Evolutionary conservation across 2,888 invertebrate species (phyloP).

Genomic region (Prosapia bicincta): DNA sequence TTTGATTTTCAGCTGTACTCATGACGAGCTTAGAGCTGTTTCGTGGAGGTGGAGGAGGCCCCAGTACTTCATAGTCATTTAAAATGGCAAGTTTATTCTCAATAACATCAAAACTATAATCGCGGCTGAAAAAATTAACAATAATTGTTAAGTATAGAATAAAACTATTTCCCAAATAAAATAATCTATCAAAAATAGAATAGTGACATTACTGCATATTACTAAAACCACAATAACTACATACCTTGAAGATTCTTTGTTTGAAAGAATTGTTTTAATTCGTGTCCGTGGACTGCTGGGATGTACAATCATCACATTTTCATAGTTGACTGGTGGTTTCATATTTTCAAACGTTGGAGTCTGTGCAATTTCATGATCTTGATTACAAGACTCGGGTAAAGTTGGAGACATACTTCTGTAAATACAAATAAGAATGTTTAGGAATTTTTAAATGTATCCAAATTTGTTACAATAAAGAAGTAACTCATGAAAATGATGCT

Average conservation of each 20-base stretch:
- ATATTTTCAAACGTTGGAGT: background rate
- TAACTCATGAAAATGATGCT: too few relatives aligned
- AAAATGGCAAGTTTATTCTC: conserved; percentile 51
- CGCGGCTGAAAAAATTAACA: conserved; percentile 21
- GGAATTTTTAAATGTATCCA: too few relatives aligned
- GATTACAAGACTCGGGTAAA: background rate
- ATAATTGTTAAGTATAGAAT: background rate
- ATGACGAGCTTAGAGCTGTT: conserved; percentile 9
- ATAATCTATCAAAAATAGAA: too few relatives aligned
- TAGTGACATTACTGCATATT: too few relatives aligned
- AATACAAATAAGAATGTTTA: background rate
- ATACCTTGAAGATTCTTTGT: conserved; percentile 13
- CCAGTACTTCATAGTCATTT: conserved; percentile 45
- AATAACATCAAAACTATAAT: conserved; percentile 21
- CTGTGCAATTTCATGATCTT: background rate
- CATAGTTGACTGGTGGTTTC: background rate
- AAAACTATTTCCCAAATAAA: background rate
- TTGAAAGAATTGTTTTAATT: conserved; percentile 52
- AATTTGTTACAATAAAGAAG: too few relatives aligned
- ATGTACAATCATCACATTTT: conserved; percentile 18
- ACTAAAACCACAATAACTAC: too few relatives aligned
- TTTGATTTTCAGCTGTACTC: background rate
- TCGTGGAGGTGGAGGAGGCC: conserved; percentile 17
- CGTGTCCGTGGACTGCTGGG: conserved; percentile 53
- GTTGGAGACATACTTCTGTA: background rate